Evolutionary conservation across 2,113 vertebrate genomes (phyloP).

Genomic region (Notothenia rossii): DNA sequence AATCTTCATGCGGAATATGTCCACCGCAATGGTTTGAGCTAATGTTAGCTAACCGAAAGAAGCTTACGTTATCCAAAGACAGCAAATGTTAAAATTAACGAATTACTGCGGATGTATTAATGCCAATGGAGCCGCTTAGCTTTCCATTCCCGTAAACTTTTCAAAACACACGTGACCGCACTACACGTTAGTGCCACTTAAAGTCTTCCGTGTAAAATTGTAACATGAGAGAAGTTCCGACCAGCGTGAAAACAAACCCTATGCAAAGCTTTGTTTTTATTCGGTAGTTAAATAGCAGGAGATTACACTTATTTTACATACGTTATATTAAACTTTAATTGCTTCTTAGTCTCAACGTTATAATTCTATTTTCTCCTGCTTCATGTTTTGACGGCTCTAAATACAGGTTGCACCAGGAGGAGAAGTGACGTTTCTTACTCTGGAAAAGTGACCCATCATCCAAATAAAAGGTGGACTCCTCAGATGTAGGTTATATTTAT

Average conservation of each 20-base stretch:
- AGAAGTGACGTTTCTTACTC: conserved; percentile 12
- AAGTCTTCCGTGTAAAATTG: conserved; percentile 40
- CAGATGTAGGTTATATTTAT: background rate
- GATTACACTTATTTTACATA: too few relatives aligned
- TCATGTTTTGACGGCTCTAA: background rate
- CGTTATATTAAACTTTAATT: background rate
- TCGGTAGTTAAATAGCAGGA: too few relatives aligned
- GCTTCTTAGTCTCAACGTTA: background rate
- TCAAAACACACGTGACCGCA: conserved; percentile 67
- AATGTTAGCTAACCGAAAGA: background rate
- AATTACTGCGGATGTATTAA: accelerated
- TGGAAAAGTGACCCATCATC: conserved; percentile 73
- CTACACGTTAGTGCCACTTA: background rate
- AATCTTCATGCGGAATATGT: background rate
- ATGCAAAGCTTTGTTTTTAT: background rate
- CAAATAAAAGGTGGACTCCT: conserved; percentile 58
- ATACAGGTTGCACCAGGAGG: conserved; percentile 61
- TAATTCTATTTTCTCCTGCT: background rate
- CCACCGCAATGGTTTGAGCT: background rate
- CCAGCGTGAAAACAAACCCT: accelerated
- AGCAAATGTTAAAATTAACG: background rate
- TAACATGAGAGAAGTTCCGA: conserved; percentile 42
- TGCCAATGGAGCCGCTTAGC: accelerated
- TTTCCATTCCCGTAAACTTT: conserved; percentile 35
- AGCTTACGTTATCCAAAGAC: background rate